Evolutionary conservation across 2,113 vertebrate species (phyloP), one percentile per base, ranked within the genome.

Genomic region (Benitochromis conjunctus): DNA sequence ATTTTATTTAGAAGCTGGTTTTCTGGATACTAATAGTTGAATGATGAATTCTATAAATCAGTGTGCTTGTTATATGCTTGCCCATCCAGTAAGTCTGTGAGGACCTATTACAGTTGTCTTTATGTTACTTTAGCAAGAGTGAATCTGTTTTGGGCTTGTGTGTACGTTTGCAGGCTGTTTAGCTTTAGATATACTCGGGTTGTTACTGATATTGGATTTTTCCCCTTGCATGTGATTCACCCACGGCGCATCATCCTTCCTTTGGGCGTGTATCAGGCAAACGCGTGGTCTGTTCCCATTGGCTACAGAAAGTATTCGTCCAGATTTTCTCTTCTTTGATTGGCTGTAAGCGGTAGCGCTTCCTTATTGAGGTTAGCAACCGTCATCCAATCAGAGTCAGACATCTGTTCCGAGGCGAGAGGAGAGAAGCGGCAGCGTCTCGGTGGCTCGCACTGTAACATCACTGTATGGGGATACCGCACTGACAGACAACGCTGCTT

Each of bases 401-500:
- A 95, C 96, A 96, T 97, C 95, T 97, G 96, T 96, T 96, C 95
- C 24, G 94, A 95, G 92, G 54, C 84, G 86, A 97, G 94, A 96
- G 96, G 95, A 93, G 93, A 94, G 84, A 31, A 13, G 41, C 31
- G 9, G 41, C 83, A 55, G 51, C 43, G 57, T 74, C 89, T 58
- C 71, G 48, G 78, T n/a, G 7, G 43, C 66, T 86, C 41, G 34
- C n/a, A 16, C 80, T 64, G 80, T 82, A 84, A 10, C 62, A 26
- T 83, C 82, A 86, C 77, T 84, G 89, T 54, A 85, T 86, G 88
- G 71, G 90, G 85, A 85, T 56, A 79, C 74, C 7, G 69, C 34
- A 43, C 19, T 13, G 54, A 58, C 29, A 11, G 34, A 9, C 53
- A 21, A 2, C 54, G 34, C 13, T 12, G 57, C 48, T 19, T 26